phyloP scores from a whole-genome alignment of 2,888 invertebrate species.

The Erebia ligea region DNA sequence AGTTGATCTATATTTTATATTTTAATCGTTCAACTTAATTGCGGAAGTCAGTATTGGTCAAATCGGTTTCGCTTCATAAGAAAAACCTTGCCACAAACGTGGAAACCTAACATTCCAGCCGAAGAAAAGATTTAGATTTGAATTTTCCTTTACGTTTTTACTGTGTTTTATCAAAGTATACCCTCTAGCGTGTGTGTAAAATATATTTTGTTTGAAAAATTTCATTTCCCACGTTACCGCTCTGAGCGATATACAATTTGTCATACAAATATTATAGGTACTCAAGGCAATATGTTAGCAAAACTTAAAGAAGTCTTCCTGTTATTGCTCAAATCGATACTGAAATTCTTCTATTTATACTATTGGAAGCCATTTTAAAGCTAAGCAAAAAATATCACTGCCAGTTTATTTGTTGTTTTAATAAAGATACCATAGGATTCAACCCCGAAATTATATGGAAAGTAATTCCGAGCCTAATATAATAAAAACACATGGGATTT shows the following conservation, averaged over 20 bases:
- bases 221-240: not conserved
- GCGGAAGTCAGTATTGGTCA: not conserved
- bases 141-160: not conserved
- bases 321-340: not conserved
- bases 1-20: no score
- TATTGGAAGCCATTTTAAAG: not conserved
- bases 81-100: not conserved
- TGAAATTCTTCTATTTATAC: not conserved
- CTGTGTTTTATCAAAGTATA: not conserved
- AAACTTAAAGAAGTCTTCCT: not conserved
- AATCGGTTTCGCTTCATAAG: not conserved
- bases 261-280: conserved; percentile 1
- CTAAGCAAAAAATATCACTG: not conserved
- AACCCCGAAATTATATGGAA: not conserved
- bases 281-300: not conserved
- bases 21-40: no score
- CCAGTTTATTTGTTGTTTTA: not conserved
- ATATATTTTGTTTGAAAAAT: conserved; percentile 6
- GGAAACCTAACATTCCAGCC: not conserved
- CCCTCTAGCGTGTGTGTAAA: no score
- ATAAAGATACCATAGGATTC: not conserved
- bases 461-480: conserved; percentile 25
- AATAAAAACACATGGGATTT: conserved; percentile 34
- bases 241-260: conserved; percentile 6
- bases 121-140: not conserved